Evolutionary conservation across 2,888 invertebrate genomes (phyloP).

Genomic region (Orchesellides sinensis): DNA sequence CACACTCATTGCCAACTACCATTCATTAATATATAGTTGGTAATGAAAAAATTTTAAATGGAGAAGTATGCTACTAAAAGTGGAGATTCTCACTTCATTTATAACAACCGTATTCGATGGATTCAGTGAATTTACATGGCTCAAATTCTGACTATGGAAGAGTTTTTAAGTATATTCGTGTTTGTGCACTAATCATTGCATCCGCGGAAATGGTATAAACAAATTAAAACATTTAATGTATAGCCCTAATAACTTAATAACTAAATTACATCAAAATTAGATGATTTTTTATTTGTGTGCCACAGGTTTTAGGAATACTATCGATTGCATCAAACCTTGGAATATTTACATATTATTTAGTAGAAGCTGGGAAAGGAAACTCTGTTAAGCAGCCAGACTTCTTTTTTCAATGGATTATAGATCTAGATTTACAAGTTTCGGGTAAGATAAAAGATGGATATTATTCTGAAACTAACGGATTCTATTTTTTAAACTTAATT

Average conservation of each 20-base stretch:
- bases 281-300: neutral
- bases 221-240: neutral
- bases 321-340: slow-evolving; percentile 38
- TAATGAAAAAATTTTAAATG: too few relatives aligned
- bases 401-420: slow-evolving; percentile 37
- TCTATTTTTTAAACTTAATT: neutral
- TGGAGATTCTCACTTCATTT: neutral
- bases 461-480: too few relatives aligned
- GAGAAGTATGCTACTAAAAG: neutral
- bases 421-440: slow-evolving; percentile 20
- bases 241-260: neutral
- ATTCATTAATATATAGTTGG: too few relatives aligned
- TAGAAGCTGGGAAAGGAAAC: slow-evolving; percentile 35
- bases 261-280: neutral
- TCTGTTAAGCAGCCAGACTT: slow-evolving; percentile 12
- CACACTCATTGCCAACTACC: too few relatives aligned
- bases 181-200: slow-evolving; percentile 39
- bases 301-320: slow-evolving; percentile 19
- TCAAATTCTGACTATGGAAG: neutral
- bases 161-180: slow-evolving; percentile 24
- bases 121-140: neutral
- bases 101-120: neutral
- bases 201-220: slow-evolving; percentile 43
- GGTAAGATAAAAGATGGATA: too few relatives aligned
- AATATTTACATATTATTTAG: slow-evolving; percentile 42